Conservation (phyloP, 2,888 invertebrate genomes). For the Hyposoter dolosus region DNA sequence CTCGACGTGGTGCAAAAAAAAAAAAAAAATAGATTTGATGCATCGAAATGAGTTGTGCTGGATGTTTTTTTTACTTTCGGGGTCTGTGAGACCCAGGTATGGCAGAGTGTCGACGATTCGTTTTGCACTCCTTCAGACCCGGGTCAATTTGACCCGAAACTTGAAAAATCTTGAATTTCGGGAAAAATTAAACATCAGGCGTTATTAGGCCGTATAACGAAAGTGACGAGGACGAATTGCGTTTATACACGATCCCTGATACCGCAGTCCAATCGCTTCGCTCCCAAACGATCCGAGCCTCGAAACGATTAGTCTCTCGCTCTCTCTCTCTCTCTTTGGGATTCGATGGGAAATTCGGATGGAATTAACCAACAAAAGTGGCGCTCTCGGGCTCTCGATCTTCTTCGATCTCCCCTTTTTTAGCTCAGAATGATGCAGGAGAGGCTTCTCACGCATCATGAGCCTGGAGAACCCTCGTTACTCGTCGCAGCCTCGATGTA, state of each 20-base stretch:
- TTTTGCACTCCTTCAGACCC: too few relatives aligned
- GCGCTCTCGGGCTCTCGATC: slow-evolving; percentile 27
- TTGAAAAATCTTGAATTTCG: slow-evolving; percentile 14
- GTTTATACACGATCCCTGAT: neutral
- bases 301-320: slow-evolving; percentile 53
- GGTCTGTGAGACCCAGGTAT: neutral
- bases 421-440: slow-evolving; percentile 8
- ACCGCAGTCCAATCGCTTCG: slow-evolving; percentile 32
- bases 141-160: neutral
- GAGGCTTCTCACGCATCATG: slow-evolving; percentile 11
- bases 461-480: slow-evolving; percentile 4
- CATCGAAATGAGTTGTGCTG: too few relatives aligned
- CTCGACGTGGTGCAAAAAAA: neutral
- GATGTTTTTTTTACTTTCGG: neutral
- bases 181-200: slow-evolving; percentile 39
- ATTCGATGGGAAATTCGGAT: slow-evolving; percentile 53
- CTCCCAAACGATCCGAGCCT: slow-evolving; percentile 60
- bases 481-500: neutral
- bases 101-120: too few relatives aligned
- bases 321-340: neutral
- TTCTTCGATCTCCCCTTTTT: slow-evolving; percentile 14
- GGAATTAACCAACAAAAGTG: slow-evolving; percentile 49
- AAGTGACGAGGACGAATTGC: slow-evolving; percentile 56
- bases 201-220: slow-evolving; percentile 46
- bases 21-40: neutral